Conservation (phyloP, 2,797 vertebrate genomes). For the Ptychadena robeensis region DNA sequence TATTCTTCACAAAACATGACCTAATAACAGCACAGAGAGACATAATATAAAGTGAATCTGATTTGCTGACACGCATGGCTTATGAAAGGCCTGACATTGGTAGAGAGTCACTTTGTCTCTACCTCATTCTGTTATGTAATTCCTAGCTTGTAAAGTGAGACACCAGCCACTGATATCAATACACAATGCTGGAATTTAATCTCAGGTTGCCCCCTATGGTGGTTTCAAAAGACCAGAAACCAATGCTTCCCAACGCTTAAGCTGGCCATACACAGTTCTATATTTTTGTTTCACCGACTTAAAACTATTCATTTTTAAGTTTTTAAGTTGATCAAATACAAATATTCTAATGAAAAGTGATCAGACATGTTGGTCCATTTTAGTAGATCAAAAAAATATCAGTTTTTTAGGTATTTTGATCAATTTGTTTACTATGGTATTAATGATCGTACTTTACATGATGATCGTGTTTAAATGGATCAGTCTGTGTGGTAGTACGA, state of each 20-base stretch:
- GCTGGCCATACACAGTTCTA: no score
- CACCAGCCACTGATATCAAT: neutral
- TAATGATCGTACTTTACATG: no score
- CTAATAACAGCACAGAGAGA: neutral
- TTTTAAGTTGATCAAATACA: no score
- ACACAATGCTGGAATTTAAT: neutral
- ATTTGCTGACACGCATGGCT: neutral
- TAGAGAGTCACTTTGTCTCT: conserved; percentile 26
- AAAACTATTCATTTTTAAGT: no score
- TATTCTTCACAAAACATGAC: neutral
- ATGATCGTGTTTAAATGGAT: no score
- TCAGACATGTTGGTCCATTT: no score
- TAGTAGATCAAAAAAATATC: no score
- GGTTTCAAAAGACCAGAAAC: neutral
- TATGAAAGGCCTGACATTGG: conserved; percentile 26
- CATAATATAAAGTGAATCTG: neutral
- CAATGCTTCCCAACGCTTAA: neutral
- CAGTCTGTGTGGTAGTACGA: no score
- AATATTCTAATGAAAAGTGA: no score
- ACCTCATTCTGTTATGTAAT: neutral
- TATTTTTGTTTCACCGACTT: no score
- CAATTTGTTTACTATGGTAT: no score
- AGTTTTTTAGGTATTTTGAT: no score
- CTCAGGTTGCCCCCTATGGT: neutral
- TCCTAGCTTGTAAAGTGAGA: conserved; percentile 3